These are phyloP conservation scores for Poecile atricapillus DNA, from an alignment of 2,113 vertebrate genomes.

Conservation along the genomic window DNA sequence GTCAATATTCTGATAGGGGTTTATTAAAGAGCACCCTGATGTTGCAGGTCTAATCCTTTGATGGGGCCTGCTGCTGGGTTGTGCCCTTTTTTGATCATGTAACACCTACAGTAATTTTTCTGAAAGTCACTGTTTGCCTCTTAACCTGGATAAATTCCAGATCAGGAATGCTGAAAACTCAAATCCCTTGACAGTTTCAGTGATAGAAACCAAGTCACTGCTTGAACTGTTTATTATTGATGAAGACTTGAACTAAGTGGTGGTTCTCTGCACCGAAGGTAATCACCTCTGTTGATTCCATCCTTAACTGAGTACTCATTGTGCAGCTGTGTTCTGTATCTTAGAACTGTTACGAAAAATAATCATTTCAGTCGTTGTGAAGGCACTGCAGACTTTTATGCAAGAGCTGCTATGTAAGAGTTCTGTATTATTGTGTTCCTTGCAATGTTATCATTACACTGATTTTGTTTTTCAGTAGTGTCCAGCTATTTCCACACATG, in stretches of 20 bases:
- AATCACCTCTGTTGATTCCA: not conserved
- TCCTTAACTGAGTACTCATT: not conserved
- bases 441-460: not conserved
- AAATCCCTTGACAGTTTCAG: not conserved
- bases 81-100: not conserved
- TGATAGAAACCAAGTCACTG: not conserved
- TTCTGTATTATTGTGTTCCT: not conserved
- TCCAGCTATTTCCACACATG: not conserved
- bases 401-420: not conserved
- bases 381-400: not conserved
- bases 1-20: not conserved
- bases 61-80: not conserved
- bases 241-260: not conserved
- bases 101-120: not conserved
- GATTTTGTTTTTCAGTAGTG: not conserved
- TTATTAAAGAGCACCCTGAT: constrained; percentile 25
- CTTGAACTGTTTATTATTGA: not conserved
- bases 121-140: not conserved
- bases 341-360: not conserved
- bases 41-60: constrained; percentile 46
- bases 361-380: not conserved
- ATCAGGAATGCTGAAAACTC: not conserved
- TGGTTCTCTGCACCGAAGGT: not conserved
- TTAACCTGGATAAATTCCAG: constrained; percentile 21
- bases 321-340: not conserved